Conservation (phyloP, 2,797 vertebrate genomes). For the Sebastes baramenuke region DNA sequence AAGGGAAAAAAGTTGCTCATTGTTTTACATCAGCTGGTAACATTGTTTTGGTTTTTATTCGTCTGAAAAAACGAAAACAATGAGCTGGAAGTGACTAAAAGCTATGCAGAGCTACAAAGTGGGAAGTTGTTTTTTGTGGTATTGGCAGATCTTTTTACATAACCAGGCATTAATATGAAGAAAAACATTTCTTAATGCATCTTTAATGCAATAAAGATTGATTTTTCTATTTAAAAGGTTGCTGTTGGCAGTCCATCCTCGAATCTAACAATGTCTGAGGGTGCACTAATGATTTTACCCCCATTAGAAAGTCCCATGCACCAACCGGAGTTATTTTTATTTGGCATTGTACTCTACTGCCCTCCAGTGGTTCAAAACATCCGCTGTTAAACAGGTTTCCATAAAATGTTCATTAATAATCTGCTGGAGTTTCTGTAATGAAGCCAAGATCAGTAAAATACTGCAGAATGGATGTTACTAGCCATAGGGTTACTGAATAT, state of each 20-base stretch:
- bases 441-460: constrained; percentile 32
- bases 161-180: not conserved
- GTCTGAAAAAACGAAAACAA: not conserved
- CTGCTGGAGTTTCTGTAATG: constrained; percentile 3
- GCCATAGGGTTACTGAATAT: constrained; percentile 63
- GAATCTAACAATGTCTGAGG: not conserved
- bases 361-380: constrained; percentile 64
- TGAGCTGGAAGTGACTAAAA: not conserved
- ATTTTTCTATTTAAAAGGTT: not conserved
- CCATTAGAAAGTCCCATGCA: not conserved
- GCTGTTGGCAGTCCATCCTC: not conserved
- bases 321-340: not conserved
- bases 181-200: constrained; percentile 3
- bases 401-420: not conserved
- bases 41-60: not conserved
- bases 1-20: not conserved
- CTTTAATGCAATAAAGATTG: not conserved
- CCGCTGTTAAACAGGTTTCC: constrained; percentile 23
- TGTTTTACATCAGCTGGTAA: not conserved
- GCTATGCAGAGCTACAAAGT: not conserved
- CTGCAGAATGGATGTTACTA: constrained; percentile 52
- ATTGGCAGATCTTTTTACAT: constrained; percentile 9
- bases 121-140: not conserved
- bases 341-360: constrained; percentile 57
- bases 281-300: not conserved